These are phyloP conservation scores for Zaprionus tsacasi DNA, from an alignment of 1,140 invertebrate species.

Conservation along the genomic window DNA sequence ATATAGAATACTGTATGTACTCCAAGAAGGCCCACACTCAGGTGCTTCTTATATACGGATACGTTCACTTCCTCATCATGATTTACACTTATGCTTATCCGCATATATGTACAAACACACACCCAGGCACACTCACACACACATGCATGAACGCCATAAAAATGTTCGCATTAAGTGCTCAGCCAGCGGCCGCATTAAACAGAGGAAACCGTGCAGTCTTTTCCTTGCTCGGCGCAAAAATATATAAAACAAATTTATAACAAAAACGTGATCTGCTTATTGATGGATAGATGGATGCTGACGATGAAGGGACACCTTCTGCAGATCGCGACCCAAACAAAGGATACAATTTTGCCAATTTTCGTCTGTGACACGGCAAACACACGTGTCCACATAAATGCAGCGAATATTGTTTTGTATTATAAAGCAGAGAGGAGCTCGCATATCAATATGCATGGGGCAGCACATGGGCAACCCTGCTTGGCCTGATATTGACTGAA, in stretches of 20 bases:
- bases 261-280: constrained; percentile 79
- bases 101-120: neutral
- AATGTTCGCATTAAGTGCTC: constrained; percentile 63
- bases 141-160: constrained; percentile 51
- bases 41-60: neutral
- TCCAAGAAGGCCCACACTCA: neutral
- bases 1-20: neutral
- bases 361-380: constrained; percentile 2
- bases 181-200: constrained; percentile 33
- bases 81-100: constrained; percentile 27
- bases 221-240: constrained; percentile 51
- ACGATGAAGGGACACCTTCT: constrained; percentile 20
- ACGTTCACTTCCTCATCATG: constrained; percentile 29
- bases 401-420: constrained; percentile 18
- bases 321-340: constrained; percentile 26
- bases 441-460: constrained; percentile 1
- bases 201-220: constrained; percentile 18
- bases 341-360: constrained; percentile 33
- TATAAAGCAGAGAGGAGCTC: neutral
- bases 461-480: too few species aligned
- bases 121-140: constrained; percentile 21
- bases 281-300: constrained; percentile 64
- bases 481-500: neutral
- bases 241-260: constrained; percentile 81
- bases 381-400: constrained; percentile 13